phyloP scores from a whole-genome alignment of 1,140 invertebrate genomes.

The Choristoneura fumiferana region DNA sequence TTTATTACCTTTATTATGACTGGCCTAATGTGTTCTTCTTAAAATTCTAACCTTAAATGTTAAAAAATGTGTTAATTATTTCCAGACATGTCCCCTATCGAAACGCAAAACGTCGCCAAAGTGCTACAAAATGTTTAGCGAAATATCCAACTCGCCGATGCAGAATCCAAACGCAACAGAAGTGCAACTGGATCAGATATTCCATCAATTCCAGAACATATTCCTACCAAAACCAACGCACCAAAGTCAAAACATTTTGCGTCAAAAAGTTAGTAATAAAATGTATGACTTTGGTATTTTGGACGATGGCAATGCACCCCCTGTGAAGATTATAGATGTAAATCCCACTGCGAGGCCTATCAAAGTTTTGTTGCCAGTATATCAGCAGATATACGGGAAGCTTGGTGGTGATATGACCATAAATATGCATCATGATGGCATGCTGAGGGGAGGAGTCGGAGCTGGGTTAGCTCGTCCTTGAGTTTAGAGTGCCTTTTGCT shows the following conservation, averaged over 20 bases:
- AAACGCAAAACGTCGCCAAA: slow-evolving; percentile 36
- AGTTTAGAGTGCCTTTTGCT: too few species aligned
- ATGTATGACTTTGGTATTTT: slow-evolving; percentile 49
- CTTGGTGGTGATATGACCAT: background rate
- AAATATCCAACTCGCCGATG: slow-evolving; percentile 31
- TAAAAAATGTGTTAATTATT: slow-evolving; percentile 21
- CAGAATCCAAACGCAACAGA: slow-evolving; percentile 30
- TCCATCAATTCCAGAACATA: slow-evolving; percentile 39
- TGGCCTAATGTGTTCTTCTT: too few species aligned
- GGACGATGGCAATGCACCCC: slow-evolving; percentile 35
- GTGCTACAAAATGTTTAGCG: slow-evolving; percentile 43
- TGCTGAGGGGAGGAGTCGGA: slow-evolving; percentile 2
- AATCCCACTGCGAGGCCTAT: slow-evolving; percentile 25
- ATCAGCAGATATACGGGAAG: slow-evolving; percentile 21
- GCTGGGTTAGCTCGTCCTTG: background rate
- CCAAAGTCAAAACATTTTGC: background rate
- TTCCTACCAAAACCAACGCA: slow-evolving; percentile 29
- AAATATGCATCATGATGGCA: background rate
- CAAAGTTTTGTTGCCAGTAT: slow-evolving; percentile 47
- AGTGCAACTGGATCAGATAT: slow-evolving; percentile 30
- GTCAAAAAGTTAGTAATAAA: slow-evolving; percentile 22
- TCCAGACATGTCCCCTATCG: slow-evolving; percentile 55
- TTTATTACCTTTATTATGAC: too few species aligned
- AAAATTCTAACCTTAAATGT: too few species aligned
- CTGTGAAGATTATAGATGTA: slow-evolving; percentile 41